Percentiles rank a stretch among this genome's conserved stretches.
These are phyloP conservation scores for Suricata suricatta DNA, from an alignment of 2,113 vertebrate genomes.

Conservation along the genomic window DNA sequence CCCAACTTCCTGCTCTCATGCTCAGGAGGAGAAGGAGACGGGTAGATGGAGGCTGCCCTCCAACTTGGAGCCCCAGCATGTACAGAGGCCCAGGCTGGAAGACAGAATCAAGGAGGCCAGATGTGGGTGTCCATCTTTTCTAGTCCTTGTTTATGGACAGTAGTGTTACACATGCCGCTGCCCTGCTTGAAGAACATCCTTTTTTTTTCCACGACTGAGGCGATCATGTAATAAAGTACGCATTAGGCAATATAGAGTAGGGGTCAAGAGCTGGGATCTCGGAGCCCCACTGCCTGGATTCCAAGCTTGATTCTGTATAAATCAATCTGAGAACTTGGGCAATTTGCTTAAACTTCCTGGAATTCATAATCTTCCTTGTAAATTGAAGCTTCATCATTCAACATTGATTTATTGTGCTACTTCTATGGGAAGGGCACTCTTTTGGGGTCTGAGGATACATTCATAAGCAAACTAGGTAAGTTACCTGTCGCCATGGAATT, in stretches of 20 bases:
- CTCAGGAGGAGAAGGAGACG: neutral
- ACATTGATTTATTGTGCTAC: neutral
- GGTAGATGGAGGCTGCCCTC: neutral
- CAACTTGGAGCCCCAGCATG: too few relatives aligned
- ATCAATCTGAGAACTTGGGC: neutral
- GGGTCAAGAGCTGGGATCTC: neutral
- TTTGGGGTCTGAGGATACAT: neutral
- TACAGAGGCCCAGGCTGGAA: neutral
- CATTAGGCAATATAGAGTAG: neutral
- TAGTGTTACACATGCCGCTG: accelerated
- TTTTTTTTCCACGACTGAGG: neutral
- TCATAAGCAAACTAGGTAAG: neutral
- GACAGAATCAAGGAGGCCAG: neutral
- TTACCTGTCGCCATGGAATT: neutral
- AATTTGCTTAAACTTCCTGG: neutral
- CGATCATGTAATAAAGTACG: neutral
- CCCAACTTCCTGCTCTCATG: neutral
- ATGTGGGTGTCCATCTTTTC: neutral
- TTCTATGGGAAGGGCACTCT: neutral
- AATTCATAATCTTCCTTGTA: neutral
- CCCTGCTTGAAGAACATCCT: neutral
- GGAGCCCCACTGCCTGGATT: too few relatives aligned
- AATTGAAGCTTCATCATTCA: neutral
- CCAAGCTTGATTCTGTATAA: neutral
- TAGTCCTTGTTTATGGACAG: neutral